A percentile compares a stretch with the other conserved stretches of the same genome.
Conservation (phyloP, 2,113 vertebrate genomes). For the Platichthys stellatus region DNA sequence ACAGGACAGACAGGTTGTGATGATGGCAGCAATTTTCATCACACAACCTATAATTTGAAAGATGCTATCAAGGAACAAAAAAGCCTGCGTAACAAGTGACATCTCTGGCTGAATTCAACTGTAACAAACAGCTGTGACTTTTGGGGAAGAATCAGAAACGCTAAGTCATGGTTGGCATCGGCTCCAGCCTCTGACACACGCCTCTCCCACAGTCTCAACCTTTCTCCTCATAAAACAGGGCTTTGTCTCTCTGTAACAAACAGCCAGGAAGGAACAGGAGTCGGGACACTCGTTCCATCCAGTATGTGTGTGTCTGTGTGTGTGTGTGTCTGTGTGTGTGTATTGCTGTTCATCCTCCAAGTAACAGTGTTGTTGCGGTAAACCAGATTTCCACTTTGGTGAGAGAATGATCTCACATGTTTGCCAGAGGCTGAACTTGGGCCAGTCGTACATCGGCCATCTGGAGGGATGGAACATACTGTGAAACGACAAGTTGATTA, state of each 20-base stretch:
- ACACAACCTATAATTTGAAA: not conserved
- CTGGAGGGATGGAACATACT: conserved; percentile 33
- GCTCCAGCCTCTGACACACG: conserved; percentile 64
- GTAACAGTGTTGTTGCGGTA: conserved; percentile 66
- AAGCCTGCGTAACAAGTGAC: too few species aligned
- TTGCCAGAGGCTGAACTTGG: conserved; percentile 37
- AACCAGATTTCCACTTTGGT: conserved; percentile 58
- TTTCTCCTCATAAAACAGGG: conserved; percentile 70
- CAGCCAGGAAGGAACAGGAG: conserved; percentile 70
- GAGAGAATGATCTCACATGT: conserved; percentile 29
- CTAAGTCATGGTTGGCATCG: conserved; percentile 61
- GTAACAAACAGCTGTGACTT: conserved; percentile 36
- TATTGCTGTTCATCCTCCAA: conserved; percentile 49
- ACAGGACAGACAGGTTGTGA: too few species aligned
- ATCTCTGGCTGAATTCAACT: not conserved
- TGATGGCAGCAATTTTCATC: too few species aligned
- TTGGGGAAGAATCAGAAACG: conserved; percentile 47
- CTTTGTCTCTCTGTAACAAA: conserved; percentile 77
- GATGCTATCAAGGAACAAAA: not conserved
- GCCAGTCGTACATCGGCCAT: conserved; percentile 44
- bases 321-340: too few species aligned
- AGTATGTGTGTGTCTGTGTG: conserved; percentile 28
- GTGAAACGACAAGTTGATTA: conserved; percentile 16
- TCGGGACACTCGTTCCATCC: conserved; percentile 57
- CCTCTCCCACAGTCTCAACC: conserved; percentile 63